A percentile compares a stretch with the other conserved stretches of the same genome.
Conservation (phyloP, 2,113 vertebrate species). For the Ranitomeya imitator region DNA sequence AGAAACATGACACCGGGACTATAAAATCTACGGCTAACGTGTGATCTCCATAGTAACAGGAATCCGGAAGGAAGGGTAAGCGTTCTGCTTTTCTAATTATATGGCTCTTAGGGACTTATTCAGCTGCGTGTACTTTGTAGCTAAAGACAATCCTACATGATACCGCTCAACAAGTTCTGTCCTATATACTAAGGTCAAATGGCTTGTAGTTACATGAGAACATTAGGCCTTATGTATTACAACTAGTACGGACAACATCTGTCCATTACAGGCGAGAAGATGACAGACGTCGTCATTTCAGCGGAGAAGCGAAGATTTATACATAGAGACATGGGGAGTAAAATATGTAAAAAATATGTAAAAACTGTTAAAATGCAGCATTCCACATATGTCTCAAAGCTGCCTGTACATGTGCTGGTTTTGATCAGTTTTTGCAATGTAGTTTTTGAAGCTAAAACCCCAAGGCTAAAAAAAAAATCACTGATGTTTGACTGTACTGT, state of each 20-base stretch:
- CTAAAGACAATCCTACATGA: background rate
- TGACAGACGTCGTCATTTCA: no score
- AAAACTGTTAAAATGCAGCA: no score
- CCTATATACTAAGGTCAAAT: background rate
- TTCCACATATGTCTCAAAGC: background rate
- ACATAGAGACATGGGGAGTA: no score
- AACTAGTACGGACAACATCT: background rate
- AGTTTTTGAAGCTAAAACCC: no score
- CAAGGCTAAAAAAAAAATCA: no score
- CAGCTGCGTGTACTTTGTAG: conserved; percentile 12
- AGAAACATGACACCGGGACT: conserved; percentile 8
- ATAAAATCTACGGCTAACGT: conserved; percentile 6
- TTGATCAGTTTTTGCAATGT: no score
- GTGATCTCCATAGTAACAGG: conserved; percentile 10
- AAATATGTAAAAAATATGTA: no score
- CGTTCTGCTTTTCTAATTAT: background rate
- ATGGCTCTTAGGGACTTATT: background rate
- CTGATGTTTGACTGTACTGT: no score
- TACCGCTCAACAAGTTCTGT: background rate
- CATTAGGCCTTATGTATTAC: background rate
- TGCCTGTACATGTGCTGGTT: background rate
- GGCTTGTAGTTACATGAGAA: background rate
- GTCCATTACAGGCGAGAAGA: background rate
- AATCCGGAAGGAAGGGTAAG: background rate
- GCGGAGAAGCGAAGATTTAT: no score